Conservation (phyloP, 1,140 invertebrate species). For the Lepidurus apus region DNA sequence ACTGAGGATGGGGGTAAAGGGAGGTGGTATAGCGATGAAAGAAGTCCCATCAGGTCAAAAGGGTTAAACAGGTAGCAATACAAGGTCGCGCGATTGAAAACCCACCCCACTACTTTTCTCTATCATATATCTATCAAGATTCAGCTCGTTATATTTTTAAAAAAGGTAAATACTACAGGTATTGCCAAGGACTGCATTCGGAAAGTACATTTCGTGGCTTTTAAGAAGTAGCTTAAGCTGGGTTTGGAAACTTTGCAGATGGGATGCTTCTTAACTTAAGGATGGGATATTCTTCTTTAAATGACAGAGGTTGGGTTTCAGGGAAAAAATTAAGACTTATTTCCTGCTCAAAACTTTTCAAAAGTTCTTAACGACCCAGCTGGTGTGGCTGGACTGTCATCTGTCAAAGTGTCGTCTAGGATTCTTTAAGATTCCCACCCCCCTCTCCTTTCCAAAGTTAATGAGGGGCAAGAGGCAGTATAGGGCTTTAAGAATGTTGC, state of each 20-base stretch:
- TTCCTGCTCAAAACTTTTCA: neutral
- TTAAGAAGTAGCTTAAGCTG: neutral
- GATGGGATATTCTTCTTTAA: too few relatives aligned
- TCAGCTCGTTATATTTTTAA: neutral
- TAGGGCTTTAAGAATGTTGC: too few relatives aligned
- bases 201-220: neutral
- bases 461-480: neutral
- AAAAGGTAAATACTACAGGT: neutral
- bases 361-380: neutral
- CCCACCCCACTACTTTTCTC: neutral
- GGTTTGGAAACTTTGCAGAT: neutral
- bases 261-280: too few relatives aligned
- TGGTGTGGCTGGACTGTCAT: constrained; percentile 9
- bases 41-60: neutral
- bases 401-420: constrained; percentile 4
- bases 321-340: neutral
- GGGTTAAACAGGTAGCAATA: neutral
- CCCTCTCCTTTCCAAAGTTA: neutral
- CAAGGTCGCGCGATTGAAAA: constrained; percentile 13
- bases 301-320: neutral
- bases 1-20: neutral
- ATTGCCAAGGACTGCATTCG: neutral
- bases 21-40: neutral
- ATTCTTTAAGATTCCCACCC: neutral
- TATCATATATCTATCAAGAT: constrained; percentile 5